phyloP scores from a whole-genome alignment of 2,797 vertebrate species.

The Artibeus jamaicensis region DNA sequence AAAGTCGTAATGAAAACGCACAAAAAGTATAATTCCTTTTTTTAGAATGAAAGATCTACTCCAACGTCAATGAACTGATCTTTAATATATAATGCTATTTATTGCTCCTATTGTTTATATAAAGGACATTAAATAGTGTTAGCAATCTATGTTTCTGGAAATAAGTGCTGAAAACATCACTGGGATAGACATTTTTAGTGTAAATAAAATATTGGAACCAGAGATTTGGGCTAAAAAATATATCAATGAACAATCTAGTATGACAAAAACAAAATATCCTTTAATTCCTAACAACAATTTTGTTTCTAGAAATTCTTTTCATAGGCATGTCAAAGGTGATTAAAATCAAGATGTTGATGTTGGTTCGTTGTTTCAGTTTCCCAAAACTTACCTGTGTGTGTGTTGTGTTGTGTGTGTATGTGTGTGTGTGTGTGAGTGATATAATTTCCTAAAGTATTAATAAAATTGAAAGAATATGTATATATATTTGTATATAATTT shows the following conservation, averaged over 20 bases:
- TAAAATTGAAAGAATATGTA: neutral
- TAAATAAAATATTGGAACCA: constrained; percentile 21
- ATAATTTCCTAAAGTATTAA: neutral
- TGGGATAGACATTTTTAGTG: neutral
- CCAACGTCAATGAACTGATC: neutral
- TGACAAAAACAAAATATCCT: neutral
- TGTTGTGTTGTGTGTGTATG: neutral
- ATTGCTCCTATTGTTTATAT: neutral
- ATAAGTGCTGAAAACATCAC: neutral
- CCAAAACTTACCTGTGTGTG: neutral
- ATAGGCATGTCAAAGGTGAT: neutral
- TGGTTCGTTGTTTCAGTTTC: neutral
- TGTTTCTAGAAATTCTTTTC: neutral
- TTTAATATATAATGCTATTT: neutral
- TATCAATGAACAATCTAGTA: neutral
- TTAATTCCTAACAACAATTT: neutral
- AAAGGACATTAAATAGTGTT: neutral
- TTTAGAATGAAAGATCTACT: neutral
- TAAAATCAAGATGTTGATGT: constrained; percentile 13
- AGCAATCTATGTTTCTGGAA: neutral
- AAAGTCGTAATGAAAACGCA: constrained; percentile 14
- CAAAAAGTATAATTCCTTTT: neutral
- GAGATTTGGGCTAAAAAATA: neutral
- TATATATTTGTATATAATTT: neutral
- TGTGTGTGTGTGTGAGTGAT: neutral